Evolutionary conservation across 2,797 vertebrate genomes (phyloP).

Genomic region (Lepilemur septentrionalis): DNA sequence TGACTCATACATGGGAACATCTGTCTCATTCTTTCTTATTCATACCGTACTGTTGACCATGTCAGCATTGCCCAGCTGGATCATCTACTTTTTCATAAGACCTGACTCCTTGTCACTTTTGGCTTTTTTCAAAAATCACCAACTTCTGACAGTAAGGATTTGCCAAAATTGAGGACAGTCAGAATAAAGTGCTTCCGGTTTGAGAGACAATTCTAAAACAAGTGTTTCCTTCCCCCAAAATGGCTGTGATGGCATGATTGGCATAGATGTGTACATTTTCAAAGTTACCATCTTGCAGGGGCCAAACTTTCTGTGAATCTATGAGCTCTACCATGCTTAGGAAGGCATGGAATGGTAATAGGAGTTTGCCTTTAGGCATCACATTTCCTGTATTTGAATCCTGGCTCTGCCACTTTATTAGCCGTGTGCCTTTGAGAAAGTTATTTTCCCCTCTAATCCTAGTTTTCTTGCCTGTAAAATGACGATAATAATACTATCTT

Average conservation of each 20-base stretch:
- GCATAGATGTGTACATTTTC: not conserved
- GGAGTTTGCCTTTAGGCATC: not conserved
- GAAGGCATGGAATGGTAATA: not conserved
- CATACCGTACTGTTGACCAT: not conserved
- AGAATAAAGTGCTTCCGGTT: not conserved
- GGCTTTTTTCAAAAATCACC: not conserved
- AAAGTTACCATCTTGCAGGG: not conserved
- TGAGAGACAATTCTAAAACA: not conserved
- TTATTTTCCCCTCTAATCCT: not conserved
- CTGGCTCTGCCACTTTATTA: not conserved
- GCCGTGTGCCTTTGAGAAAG: slow-evolving; percentile 22
- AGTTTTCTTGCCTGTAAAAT: slow-evolving; percentile 41
- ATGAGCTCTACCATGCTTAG: not conserved
- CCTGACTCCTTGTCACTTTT: not conserved
- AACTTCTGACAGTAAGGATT: not conserved
- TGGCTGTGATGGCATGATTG: not conserved
- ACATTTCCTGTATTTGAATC: not conserved
- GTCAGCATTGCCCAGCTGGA: not conserved
- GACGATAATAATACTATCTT: not conserved
- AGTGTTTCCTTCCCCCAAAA: not conserved
- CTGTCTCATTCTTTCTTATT: not conserved
- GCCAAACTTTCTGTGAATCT: not conserved
- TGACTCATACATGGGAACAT: not conserved
- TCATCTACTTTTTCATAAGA: not conserved
- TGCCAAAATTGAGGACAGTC: not conserved